Evolutionary conservation across 2,113 vertebrate genomes (phyloP), one percentile per base, ranked within the genome.

Genomic region (Cinclus mexicanus): DNA sequence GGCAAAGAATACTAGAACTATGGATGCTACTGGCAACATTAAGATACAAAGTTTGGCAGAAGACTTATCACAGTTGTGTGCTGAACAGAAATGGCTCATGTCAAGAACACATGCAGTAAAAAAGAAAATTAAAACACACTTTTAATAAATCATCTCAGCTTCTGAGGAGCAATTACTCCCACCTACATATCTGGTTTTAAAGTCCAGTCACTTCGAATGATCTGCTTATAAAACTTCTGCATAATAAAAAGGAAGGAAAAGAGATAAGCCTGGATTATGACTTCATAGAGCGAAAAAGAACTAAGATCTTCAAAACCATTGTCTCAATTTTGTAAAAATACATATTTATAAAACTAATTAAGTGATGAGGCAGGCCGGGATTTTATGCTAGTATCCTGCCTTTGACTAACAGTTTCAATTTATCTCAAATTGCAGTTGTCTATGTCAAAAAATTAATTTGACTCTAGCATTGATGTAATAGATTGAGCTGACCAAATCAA

Each of bases 301-400:
- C 42, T 50, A 47, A 80, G 39, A 77, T 47, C 39, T 70, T 85
- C 71, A 93, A 90, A 46, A 76, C 3, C 10, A 42, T 47, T 83
- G 15, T 56, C 79, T 92, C 52, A 4, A 61, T 72, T 91, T 82
- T 70, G 20, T 44, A 90, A 77, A 94, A 93, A 87, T 37, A 69
- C 74, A 50, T 94, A 85, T 82, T 95, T 91, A 72, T 61, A 76
- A 65, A 94, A 46, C 19, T 57, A 89, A 76, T 80, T 79, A 94
- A 69, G 41, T 18, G 68, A 65, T 55, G n/a, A 91, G 12, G 17
- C 63, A 77, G 35, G n/a, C 12, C 25, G 59, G 39, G 31, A 87
- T 89, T 91, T 87, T 76, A 59, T 46, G 33, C 71, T 24, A 33
- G 25, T 19, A 21, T 59, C 56, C 59, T 80, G 59, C 35, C 29